Conservation (phyloP, 2,113 vertebrate species). For the Tonatia bakeri region DNA sequence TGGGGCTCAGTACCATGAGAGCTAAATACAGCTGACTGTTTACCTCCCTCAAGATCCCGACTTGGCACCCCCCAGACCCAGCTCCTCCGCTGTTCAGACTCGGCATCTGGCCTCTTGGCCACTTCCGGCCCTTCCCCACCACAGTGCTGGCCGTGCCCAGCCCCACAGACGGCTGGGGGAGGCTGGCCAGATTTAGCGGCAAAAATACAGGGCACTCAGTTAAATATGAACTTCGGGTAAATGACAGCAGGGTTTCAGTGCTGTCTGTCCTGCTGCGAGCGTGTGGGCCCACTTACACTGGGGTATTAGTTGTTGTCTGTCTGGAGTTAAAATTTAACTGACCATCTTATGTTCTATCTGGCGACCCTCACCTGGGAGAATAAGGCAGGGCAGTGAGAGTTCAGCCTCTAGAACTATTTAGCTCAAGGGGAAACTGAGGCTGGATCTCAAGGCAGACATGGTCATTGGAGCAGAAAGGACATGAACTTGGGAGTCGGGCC, state of each 20-base stretch:
- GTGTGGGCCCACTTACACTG: neutral
- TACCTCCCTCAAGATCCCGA: slow-evolving; percentile 25
- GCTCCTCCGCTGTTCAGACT: too few species aligned
- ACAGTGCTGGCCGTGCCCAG: neutral
- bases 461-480: neutral
- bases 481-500: neutral
- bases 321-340: neutral
- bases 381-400: neutral
- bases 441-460: neutral
- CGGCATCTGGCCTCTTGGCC: too few species aligned
- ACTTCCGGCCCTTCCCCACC: neutral
- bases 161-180: neutral
- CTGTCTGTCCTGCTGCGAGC: neutral
- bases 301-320: neutral
- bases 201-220: neutral
- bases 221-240: neutral
- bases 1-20: slow-evolving; percentile 29
- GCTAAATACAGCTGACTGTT: slow-evolving; percentile 57
- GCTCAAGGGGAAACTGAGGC: neutral
- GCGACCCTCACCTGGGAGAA: neutral
- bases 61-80: neutral
- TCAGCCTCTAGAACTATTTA: neutral
- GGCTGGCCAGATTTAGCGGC: neutral
- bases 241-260: neutral
- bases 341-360: neutral